Base-by-base conservation (phyloP, 2,113 vertebrate genomes). In the Ctenodactylus gundi region DNA sequence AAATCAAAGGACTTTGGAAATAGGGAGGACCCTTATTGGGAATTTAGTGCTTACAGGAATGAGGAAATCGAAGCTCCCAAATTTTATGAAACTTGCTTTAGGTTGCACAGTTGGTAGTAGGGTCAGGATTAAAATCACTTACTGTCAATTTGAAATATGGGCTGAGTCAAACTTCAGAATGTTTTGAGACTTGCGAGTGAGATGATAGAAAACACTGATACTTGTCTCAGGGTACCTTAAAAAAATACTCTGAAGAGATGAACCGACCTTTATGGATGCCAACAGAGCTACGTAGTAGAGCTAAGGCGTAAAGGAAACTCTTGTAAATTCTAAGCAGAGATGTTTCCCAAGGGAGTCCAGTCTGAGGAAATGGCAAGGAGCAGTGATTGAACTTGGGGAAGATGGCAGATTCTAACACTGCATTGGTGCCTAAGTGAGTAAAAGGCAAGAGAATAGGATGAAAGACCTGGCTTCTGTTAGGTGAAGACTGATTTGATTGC, bases 1-100 rank as follows among this genome's bases (percentile, higher is more conserved):
- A 90, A 93, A 96, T 91, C 72, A 93, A 73, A 96, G n/a, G 51
- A 67, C 39, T 85, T 82, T 76, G 53, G n/a, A 84, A 81, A 82
- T 85, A 41, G 14, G 18, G 13, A 89, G 44, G 21, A 84, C 67
- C 29, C 4, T 90, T 15, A 15, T 2, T 87, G 72, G 76, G 34
- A 93, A 93, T 85, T 51, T 77, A 82, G 44, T 77, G 36, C 57
- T 89, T 86, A 78, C 10, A 3, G 31, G 58, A 29, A 60, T 72
- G 75, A 94, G 36, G 51, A 95, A 91, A 94, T n/a, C 51, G 76
- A 95, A 87, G 68, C 4, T 41, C 7, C 10, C 39, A 80, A 85
- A 65, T 81, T 77, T 72, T 57, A 90, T 77, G 17, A 11, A 91
- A 70, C 14, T 81, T 92, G 31, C 7, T 67, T n/a, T 85, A 77